Evolutionary conservation across 2,888 invertebrate genomes (phyloP).

Genomic region (Caenorhabditis sp.): DNA sequence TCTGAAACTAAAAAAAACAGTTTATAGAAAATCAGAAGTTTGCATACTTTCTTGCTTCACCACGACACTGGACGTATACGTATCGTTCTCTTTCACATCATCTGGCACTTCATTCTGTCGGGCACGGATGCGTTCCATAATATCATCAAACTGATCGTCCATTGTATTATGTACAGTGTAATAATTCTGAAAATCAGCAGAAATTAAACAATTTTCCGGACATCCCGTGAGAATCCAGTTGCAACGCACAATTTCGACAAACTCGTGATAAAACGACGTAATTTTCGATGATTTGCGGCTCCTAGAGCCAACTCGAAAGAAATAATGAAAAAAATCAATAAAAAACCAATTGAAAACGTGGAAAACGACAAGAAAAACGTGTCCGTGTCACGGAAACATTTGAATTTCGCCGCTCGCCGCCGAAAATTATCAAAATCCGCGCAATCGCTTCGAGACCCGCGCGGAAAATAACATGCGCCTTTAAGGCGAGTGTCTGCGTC

Average conservation of each 20-base stretch:
- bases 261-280: conserved; percentile 32
- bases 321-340: conserved; percentile 11
- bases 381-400: conserved; percentile 22
- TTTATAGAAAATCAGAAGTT: conserved; percentile 6
- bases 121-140: conserved; percentile 68
- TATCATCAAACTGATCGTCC: conserved; percentile 51
- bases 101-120: conserved; percentile 60
- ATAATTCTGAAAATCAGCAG: conserved; percentile 29
- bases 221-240: background rate
- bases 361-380: conserved; percentile 27
- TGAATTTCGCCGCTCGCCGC: conserved; percentile 40
- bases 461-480: conserved; percentile 19
- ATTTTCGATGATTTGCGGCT: conserved; percentile 12
- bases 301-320: background rate
- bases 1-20: too few species aligned
- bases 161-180: conserved; percentile 59
- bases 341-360: conserved; percentile 4
- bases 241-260: conserved; percentile 31
- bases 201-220: background rate
- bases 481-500: conserved; percentile 52
- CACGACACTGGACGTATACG: background rate
- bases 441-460: conserved; percentile 43
- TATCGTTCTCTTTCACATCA: conserved; percentile 63
- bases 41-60: conserved; percentile 24
- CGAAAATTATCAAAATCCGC: background rate